Evolutionary conservation across 2,113 vertebrate genomes (phyloP).

Genomic region (Paedocypris sp.): DNA sequence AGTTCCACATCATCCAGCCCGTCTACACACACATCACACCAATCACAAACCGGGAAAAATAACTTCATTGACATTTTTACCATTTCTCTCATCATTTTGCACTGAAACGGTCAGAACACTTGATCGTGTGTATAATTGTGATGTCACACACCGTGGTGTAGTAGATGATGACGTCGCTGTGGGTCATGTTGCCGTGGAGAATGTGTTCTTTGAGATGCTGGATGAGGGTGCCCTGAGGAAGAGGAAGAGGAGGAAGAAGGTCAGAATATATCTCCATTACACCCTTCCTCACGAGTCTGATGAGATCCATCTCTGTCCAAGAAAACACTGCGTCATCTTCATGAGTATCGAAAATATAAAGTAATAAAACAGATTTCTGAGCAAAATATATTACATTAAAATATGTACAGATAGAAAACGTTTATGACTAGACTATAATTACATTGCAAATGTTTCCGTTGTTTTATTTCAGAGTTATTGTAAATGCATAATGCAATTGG

Average conservation of each 20-base stretch:
- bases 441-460: too few relatives aligned
- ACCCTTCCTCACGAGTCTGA: not conserved
- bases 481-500: too few relatives aligned
- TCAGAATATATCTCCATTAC: not conserved
- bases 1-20: constrained; percentile 99
- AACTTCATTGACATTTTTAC: not conserved
- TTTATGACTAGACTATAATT: too few relatives aligned
- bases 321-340: too few relatives aligned
- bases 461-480: too few relatives aligned
- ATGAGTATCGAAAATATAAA: too few relatives aligned
- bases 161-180: constrained; percentile 80
- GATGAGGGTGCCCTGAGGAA: constrained; percentile 77
- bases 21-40: constrained; percentile 62
- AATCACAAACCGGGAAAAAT: too few relatives aligned
- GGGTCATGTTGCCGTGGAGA: constrained; percentile 80
- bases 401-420: too few relatives aligned
- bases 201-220: constrained; percentile 92
- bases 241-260: not conserved
- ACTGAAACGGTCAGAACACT: too few relatives aligned
- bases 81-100: not conserved
- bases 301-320: not conserved
- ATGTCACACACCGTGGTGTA: constrained; percentile 80
- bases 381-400: too few relatives aligned
- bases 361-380: too few relatives aligned
- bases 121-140: too few relatives aligned